These are phyloP conservation scores for Conistra vaccinii DNA, from an alignment of 2,888 invertebrate species.

Conservation along the genomic window DNA sequence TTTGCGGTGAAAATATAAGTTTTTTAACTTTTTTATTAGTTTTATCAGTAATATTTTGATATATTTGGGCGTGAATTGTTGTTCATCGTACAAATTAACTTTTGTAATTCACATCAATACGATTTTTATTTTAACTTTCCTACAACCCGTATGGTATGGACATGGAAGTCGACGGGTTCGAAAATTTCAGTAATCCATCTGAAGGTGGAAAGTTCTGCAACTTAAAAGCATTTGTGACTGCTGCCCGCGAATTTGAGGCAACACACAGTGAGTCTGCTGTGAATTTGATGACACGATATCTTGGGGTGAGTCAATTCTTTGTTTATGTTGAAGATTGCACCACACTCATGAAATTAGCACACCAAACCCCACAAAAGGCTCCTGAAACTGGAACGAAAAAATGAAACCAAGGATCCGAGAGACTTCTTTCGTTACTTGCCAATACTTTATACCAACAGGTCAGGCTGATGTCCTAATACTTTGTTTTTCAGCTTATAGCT, in stretches of 20 bases:
- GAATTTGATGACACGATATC: slow-evolving; percentile 88
- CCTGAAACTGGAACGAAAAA: too few species aligned
- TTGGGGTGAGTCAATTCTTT: slow-evolving; percentile 81
- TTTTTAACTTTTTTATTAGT: slow-evolving; percentile 55
- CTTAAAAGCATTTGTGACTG: slow-evolving; percentile 90
- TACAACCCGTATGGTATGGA: slow-evolving; percentile 57
- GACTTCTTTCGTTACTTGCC: not conserved
- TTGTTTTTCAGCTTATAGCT: slow-evolving; percentile 90
- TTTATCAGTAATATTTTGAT: slow-evolving; percentile 42
- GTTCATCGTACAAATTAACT: slow-evolving; percentile 3
- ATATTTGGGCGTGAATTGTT: slow-evolving; percentile 26
- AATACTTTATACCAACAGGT: not conserved
- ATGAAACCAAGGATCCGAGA: not conserved
- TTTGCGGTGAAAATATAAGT: slow-evolving; percentile 64
- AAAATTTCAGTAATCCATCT: slow-evolving; percentile 76
- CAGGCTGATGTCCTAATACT: not conserved
- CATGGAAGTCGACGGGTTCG: slow-evolving; percentile 86
- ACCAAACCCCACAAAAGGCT: not conserved
- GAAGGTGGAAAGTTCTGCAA: slow-evolving; percentile 85
- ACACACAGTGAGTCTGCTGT: slow-evolving; percentile 88
- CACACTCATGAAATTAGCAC: not conserved
- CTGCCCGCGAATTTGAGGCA: slow-evolving; percentile 88
- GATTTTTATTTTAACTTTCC: slow-evolving; percentile 18
- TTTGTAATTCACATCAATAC: not conserved
- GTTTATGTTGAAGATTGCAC: not conserved